Evolutionary conservation across 2,888 invertebrate species (phyloP).

Genomic region (Ferdinandea cuprea): DNA sequence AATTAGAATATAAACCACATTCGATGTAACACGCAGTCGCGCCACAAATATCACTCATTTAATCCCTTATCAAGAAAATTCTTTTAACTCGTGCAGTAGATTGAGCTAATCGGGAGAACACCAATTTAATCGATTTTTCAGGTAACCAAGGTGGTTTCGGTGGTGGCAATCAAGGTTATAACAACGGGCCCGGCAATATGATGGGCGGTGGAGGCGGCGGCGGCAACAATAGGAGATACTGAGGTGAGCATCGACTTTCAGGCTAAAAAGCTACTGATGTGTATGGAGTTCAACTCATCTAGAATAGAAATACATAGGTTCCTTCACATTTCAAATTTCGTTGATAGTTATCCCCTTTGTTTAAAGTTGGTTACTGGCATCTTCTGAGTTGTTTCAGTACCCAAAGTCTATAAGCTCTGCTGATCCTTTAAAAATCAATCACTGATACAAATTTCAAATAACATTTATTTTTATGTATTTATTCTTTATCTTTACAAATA

Average conservation of each 20-base stretch:
- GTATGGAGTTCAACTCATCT: not conserved
- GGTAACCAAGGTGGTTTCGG: conserved; percentile 66
- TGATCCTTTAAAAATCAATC: conserved; percentile 47
- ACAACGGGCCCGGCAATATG: conserved; percentile 63
- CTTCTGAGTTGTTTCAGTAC: conserved; percentile 24
- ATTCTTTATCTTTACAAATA: conserved; percentile 72
- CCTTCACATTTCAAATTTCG: not conserved
- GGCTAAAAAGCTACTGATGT: not conserved
- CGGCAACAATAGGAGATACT: conserved; percentile 70
- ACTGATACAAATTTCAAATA: conserved; percentile 45
- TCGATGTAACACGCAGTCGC: conserved; percentile 83
- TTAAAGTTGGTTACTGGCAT: conserved; percentile 15
- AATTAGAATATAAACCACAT: conserved; percentile 76
- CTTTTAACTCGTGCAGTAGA: not conserved
- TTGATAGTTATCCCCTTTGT: not conserved
- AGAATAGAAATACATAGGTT: conserved; percentile 4
- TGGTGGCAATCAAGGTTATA: conserved; percentile 70
- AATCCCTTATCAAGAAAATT: not conserved
- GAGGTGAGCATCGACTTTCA: conserved; percentile 52
- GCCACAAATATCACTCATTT: conserved; percentile 77
- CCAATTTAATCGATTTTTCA: conserved; percentile 46
- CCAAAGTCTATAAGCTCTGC: conserved; percentile 40
- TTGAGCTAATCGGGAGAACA: conserved; percentile 35
- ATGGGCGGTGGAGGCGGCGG: conserved; percentile 69
- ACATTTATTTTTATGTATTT: conserved; percentile 62